Percentiles rank a stretch among this genome's conserved stretches.
These are phyloP conservation scores for Panorpa germanica DNA, from an alignment of 2,888 invertebrate genomes.

Conservation along the genomic window DNA sequence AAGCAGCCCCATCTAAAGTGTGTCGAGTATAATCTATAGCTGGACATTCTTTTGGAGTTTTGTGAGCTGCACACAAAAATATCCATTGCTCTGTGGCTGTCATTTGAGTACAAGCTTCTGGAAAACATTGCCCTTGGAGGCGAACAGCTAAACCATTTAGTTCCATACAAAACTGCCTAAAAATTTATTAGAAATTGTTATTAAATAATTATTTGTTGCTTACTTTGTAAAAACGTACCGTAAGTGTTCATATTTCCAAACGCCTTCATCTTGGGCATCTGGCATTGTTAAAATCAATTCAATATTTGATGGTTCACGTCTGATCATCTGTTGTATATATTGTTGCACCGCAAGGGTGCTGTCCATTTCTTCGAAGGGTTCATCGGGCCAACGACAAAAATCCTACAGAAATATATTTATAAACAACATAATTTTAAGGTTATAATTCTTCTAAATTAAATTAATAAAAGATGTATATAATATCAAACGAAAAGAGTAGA, in stretches of 20 bases:
- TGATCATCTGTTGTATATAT: conserved; percentile 94
- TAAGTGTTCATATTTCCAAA: conserved; percentile 99
- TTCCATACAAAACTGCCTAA: conserved; percentile 97
- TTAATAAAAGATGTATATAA: conserved; percentile 4
- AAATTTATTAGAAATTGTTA: conserved; percentile 14
- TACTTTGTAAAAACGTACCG: conserved; percentile 30
- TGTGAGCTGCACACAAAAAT: conserved; percentile 97
- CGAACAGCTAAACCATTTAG: conserved; percentile 95
- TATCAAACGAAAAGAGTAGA: too few species aligned
- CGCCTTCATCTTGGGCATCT: conserved; percentile 94
- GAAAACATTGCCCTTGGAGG: conserved; percentile 90
- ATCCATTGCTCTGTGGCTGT: conserved; percentile 99
- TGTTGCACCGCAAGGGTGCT: conserved; percentile 97
- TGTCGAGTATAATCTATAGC: conserved; percentile 99
- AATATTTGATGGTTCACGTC: conserved; percentile 81
- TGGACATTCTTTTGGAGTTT: conserved; percentile 99
- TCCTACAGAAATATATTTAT: conserved; percentile 37
- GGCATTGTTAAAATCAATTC: conserved; percentile 92
- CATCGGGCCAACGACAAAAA: conserved; percentile 95
- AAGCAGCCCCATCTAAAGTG: conserved; percentile 96
- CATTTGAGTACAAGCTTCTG: conserved; percentile 97
- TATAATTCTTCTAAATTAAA: conserved; percentile 11
- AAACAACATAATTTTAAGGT: too few species aligned
- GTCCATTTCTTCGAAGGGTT: conserved; percentile 98
- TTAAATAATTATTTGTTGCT: conserved; percentile 5